Conservation (phyloP, 2,888 invertebrate species). For the Spodoptera littoralis region DNA sequence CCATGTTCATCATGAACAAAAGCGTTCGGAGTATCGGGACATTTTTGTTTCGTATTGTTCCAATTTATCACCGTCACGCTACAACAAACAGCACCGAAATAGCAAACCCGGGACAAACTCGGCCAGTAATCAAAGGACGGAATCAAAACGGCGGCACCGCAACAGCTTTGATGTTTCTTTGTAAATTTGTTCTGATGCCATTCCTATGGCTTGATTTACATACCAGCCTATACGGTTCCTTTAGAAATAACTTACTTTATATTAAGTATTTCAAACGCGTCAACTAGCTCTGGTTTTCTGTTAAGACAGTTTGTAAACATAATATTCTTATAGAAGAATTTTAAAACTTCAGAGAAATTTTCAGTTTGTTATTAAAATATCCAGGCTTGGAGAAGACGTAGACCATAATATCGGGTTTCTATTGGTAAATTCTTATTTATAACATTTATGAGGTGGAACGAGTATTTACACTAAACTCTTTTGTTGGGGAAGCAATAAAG, state of each 20-base stretch:
- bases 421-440: slow-evolving; percentile 71
- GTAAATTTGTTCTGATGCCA: slow-evolving; percentile 74
- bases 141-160: slow-evolving; percentile 77
- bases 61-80: slow-evolving; percentile 55
- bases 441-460: slow-evolving; percentile 71
- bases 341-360: slow-evolving; percentile 44
- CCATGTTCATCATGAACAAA: slow-evolving; percentile 33
- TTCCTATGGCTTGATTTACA: slow-evolving; percentile 66
- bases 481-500: slow-evolving; percentile 76
- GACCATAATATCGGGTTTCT: slow-evolving; percentile 61
- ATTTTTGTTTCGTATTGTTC: slow-evolving; percentile 49
- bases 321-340: slow-evolving; percentile 37
- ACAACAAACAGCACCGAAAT: slow-evolving; percentile 69
- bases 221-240: slow-evolving; percentile 53
- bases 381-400: slow-evolving; percentile 40
- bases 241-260: slow-evolving; percentile 56
- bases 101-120: slow-evolving; percentile 72
- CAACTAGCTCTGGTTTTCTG: slow-evolving; percentile 44
- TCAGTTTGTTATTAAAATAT: slow-evolving; percentile 49
- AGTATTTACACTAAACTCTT: slow-evolving; percentile 70
- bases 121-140: slow-evolving; percentile 80
- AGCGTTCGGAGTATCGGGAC: slow-evolving; percentile 26
- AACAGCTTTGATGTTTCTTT: slow-evolving; percentile 81
- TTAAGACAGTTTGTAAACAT: slow-evolving; percentile 32
- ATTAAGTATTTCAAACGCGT: slow-evolving; percentile 45